Percentiles rank a stretch among this genome's conserved stretches.
Conservation (phyloP, 2,113 vertebrate genomes). For the Orycteropus afer region DNA sequence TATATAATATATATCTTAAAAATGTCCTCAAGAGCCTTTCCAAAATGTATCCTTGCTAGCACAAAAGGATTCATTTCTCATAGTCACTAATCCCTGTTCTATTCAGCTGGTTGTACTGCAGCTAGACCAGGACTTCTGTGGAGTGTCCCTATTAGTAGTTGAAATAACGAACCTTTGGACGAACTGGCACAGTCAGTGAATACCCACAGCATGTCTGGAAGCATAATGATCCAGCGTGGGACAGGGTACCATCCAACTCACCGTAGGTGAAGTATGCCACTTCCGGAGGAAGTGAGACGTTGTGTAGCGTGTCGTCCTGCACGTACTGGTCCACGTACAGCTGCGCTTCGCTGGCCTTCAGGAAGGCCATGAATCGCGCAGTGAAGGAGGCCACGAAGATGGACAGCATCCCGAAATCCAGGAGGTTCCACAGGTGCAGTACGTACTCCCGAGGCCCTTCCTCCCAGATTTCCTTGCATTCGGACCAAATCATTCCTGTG, state of each 20-base stretch:
- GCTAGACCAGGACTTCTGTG: not conserved
- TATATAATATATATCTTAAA: not conserved
- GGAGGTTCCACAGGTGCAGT: constrained; percentile 96
- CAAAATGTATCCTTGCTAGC: not conserved
- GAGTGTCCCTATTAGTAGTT: rapidly evolving
- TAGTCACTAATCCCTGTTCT: not conserved
- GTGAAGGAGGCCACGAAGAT: constrained; percentile 98
- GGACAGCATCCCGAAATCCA: constrained; percentile 98
- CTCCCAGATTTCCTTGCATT: constrained; percentile 98
- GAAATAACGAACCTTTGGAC: rapidly evolving
- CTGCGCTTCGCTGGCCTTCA: constrained; percentile 96
- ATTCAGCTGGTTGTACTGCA: not conserved
- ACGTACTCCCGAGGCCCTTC: constrained; percentile 96
- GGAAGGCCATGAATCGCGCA: constrained; percentile 96
- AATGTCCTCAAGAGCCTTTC: not conserved
- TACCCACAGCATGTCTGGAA: rapidly evolving
- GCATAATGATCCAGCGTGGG: rapidly evolving
- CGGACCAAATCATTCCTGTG: constrained; percentile 98
- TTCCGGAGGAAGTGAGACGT: constrained; percentile 94
- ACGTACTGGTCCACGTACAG: constrained; percentile 95
- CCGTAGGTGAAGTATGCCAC: constrained; percentile 97
- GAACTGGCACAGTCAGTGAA: rapidly evolving
- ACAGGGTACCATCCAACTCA: constrained; percentile 72
- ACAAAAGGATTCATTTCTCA: not conserved
- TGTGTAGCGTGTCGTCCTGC: constrained; percentile 91